Evolutionary conservation across 1,140 invertebrate genomes (phyloP).

Genomic region (Micrasema longulum): DNA sequence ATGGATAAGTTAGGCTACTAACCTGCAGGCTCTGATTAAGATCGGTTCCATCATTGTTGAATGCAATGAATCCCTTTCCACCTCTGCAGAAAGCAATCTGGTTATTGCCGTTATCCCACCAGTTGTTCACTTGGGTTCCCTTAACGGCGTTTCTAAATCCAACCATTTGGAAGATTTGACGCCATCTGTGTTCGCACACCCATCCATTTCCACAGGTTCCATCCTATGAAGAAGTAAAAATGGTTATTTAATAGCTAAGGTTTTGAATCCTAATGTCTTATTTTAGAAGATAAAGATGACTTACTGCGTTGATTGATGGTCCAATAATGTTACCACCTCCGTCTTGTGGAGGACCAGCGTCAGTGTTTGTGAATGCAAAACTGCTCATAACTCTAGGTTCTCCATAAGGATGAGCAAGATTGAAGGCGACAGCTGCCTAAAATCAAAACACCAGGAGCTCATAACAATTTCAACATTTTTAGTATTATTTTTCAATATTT

Average conservation of each 20-base stretch:
- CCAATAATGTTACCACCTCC: constrained; percentile 72
- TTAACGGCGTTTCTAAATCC: constrained; percentile 76
- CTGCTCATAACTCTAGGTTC: constrained; percentile 84
- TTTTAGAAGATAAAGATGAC: constrained; percentile 45
- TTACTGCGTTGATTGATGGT: constrained; percentile 72
- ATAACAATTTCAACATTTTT: constrained; percentile 13
- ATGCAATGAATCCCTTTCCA: constrained; percentile 78
- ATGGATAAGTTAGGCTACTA: constrained; percentile 11
- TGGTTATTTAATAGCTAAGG: too few species aligned
- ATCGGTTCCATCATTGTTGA: constrained; percentile 74
- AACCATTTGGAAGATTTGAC: constrained; percentile 86
- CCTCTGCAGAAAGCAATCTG: constrained; percentile 84
- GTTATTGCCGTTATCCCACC: constrained; percentile 81
- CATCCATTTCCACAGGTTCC: constrained; percentile 82
- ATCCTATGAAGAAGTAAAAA: constrained; percentile 66
- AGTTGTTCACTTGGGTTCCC: constrained; percentile 69
- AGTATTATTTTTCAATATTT: constrained; percentile 12
- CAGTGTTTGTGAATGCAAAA: constrained; percentile 69
- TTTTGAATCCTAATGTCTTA: background rate
- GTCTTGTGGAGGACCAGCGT: constrained; percentile 74
- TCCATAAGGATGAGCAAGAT: constrained; percentile 87
- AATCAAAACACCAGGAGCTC: too few species aligned
- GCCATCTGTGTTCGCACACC: constrained; percentile 92
- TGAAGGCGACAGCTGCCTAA: constrained; percentile 81
- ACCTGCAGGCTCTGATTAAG: constrained; percentile 70